These are phyloP conservation scores for Aphelocoma coerulescens DNA, from an alignment of 2,113 vertebrate genomes.

Conservation along the genomic window DNA sequence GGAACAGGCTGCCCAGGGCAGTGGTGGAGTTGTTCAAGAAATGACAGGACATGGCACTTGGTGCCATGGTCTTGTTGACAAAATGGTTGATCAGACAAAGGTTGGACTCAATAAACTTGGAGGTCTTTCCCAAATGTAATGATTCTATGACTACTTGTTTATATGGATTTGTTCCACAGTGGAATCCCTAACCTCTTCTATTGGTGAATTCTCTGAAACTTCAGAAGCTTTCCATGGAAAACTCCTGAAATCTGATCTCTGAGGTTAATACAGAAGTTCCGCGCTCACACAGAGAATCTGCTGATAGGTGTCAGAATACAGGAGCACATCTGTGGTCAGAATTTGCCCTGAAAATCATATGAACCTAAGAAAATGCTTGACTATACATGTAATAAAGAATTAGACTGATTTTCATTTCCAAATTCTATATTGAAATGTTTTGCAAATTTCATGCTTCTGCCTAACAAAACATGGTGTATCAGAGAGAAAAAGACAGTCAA, in stretches of 20 bases:
- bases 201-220: background rate
- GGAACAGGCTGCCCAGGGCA: background rate
- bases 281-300: background rate
- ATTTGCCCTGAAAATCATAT: background rate
- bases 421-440: background rate
- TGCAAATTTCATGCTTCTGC: background rate
- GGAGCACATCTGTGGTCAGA: background rate
- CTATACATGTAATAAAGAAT: background rate
- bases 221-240: background rate
- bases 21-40: background rate
- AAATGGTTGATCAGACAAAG: background rate
- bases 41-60: background rate
- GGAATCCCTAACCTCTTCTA: background rate
- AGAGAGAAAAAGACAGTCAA: background rate
- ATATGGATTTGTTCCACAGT: background rate
- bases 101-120: background rate
- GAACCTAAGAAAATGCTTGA: background rate
- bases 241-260: background rate
- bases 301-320: background rate
- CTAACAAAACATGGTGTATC: background rate
- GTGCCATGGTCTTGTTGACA: background rate
- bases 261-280: background rate
- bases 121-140: background rate
- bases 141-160: background rate
- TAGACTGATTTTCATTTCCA: background rate